Evolutionary conservation across 2,797 vertebrate genomes (phyloP).

Genomic region (Pseudochirops cupreus): DNA sequence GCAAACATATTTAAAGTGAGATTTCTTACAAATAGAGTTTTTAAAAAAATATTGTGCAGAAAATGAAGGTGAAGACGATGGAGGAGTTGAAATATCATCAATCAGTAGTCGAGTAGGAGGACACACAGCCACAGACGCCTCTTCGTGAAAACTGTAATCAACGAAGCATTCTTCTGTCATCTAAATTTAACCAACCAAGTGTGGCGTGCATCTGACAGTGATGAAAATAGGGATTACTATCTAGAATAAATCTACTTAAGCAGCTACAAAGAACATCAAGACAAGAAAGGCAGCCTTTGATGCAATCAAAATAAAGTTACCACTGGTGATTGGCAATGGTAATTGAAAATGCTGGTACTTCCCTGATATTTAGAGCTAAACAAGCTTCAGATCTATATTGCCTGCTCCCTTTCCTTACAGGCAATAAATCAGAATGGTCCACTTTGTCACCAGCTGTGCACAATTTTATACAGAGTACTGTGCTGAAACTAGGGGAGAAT

Average conservation of each 20-base stretch:
- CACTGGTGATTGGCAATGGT: conserved; percentile 6
- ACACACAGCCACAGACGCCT: conserved; percentile 19
- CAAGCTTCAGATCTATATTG: not conserved
- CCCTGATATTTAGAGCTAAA: conserved; percentile 53
- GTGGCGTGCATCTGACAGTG: conserved; percentile 20
- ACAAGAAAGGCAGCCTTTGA: conserved; percentile 55
- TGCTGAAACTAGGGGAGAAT: conserved; percentile 51
- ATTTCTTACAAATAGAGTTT: conserved; percentile 50
- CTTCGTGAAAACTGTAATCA: conserved; percentile 66
- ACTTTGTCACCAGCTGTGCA: conserved; percentile 48
- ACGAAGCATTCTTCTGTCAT: conserved; percentile 49
- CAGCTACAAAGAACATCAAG: conserved; percentile 49
- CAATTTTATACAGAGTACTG: conserved; percentile 38
- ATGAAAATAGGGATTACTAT: conserved; percentile 58
- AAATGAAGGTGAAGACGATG: conserved; percentile 52
- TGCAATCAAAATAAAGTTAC: conserved; percentile 64
- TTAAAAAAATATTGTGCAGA: conserved; percentile 44
- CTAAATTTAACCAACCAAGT: conserved; percentile 63
- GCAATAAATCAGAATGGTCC: conserved; percentile 42
- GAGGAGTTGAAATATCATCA: conserved; percentile 54
- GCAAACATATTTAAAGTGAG: conserved; percentile 29
- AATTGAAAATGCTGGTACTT: conserved; percentile 45
- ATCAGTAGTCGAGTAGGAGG: conserved; percentile 50
- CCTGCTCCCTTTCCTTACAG: conserved; percentile 3
- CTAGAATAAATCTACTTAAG: conserved; percentile 61